A percentile compares a stretch with the other conserved stretches of the same genome.
phyloP scores from a whole-genome alignment of 2,113 vertebrate genomes.

The Mustela nigripes region DNA sequence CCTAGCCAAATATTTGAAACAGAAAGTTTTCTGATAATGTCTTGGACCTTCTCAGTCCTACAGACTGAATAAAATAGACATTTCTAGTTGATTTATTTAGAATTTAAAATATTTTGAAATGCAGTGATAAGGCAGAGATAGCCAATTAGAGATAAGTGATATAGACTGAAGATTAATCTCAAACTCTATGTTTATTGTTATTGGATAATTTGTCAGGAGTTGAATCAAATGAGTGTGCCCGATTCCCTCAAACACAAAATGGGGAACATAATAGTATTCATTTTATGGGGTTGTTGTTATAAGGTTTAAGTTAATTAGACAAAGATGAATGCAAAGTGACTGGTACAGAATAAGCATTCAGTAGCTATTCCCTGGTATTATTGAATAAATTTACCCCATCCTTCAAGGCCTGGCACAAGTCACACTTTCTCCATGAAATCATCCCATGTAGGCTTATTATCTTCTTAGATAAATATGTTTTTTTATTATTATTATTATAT shows the following conservation, averaged over 20 bases:
- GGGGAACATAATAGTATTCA: neutral
- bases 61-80: neutral
- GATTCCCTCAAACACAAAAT: neutral
- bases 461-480: neutral
- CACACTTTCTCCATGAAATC: neutral
- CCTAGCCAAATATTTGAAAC: neutral
- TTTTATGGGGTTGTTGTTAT: neutral
- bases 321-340: neutral
- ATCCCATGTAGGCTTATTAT: neutral
- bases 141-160: neutral
- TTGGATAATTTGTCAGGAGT: neutral
- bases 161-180: neutral
- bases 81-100: neutral
- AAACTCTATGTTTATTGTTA: neutral
- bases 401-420: neutral
- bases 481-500: neutral
- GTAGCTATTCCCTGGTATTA: neutral
- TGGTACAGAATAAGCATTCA: neutral
- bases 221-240: neutral
- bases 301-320: neutral
- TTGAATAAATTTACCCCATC: neutral
- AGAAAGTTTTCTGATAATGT: neutral
- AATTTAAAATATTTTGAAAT: constrained; percentile 28
- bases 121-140: neutral
- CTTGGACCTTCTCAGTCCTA: neutral